phyloP scores from a whole-genome alignment of 2,113 vertebrate genomes.

The Tupaia chinensis region DNA sequence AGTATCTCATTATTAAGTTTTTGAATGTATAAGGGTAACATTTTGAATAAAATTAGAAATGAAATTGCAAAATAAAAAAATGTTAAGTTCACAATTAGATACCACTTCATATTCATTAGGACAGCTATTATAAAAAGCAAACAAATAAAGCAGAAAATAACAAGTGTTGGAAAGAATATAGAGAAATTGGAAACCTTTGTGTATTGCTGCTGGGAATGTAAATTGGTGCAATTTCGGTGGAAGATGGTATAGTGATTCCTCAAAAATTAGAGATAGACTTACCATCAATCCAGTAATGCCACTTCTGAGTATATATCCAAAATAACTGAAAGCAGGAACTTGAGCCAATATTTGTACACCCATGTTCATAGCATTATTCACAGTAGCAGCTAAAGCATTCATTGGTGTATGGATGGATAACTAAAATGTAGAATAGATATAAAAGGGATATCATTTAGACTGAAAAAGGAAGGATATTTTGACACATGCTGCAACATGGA shows the following conservation, averaged over 20 bases:
- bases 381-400: background rate
- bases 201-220: background rate
- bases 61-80: constrained; percentile 34
- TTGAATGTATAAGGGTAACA: constrained; percentile 63
- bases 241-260: background rate
- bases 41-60: constrained; percentile 59
- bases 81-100: background rate
- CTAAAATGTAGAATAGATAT: background rate
- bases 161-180: background rate
- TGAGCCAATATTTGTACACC: background rate
- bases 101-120: background rate
- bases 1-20: constrained; percentile 68
- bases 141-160: background rate
- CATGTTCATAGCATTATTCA: background rate
- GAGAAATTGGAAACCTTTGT: background rate
- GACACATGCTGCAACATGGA: background rate
- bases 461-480: background rate
- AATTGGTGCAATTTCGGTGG: background rate
- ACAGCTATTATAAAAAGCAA: background rate
- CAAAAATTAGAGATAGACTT: background rate
- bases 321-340: background rate
- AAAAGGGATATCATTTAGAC: background rate
- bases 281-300: background rate
- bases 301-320: background rate
- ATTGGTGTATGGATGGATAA: background rate